Evolutionary conservation across 2,113 vertebrate genomes (phyloP).

Genomic region (Isichthys henryi): DNA sequence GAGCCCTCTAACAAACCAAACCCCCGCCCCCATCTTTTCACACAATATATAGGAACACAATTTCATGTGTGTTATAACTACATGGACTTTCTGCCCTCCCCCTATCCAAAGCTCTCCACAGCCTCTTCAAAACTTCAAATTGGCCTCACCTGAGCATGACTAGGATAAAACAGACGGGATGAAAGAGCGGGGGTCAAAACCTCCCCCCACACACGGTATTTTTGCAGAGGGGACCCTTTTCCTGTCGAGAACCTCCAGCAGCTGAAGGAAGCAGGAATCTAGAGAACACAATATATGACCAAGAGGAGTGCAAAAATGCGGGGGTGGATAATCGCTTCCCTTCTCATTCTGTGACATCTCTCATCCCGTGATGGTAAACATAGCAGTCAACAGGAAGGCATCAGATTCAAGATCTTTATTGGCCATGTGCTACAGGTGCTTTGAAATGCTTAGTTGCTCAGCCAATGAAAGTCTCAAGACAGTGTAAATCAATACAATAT

Average conservation of each 20-base stretch:
- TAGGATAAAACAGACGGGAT: background rate
- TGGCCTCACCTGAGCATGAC: background rate
- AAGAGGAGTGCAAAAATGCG: background rate
- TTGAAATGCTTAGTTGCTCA: background rate
- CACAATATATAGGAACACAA: background rate
- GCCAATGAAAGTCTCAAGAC: background rate
- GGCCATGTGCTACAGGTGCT: background rate
- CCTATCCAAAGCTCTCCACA: background rate
- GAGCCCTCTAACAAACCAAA: background rate
- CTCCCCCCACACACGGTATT: background rate
- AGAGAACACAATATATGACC: background rate
- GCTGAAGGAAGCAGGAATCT: background rate
- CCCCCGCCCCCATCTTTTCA: background rate
- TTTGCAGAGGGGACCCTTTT: background rate
- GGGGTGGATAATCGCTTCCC: background rate
- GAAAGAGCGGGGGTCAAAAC: background rate
- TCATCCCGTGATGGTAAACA: background rate
- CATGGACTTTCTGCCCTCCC: background rate
- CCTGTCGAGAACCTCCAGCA: background rate
- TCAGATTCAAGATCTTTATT: background rate
- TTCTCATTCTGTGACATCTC: background rate
- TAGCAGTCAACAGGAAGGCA: background rate
- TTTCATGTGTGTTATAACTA: background rate
- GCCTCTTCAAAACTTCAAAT: background rate
- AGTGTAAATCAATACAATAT: background rate